Evolutionary conservation across 2,113 vertebrate genomes (phyloP), one percentile per base, ranked within the genome.

Genomic region (Stigmatopora nigra): DNA sequence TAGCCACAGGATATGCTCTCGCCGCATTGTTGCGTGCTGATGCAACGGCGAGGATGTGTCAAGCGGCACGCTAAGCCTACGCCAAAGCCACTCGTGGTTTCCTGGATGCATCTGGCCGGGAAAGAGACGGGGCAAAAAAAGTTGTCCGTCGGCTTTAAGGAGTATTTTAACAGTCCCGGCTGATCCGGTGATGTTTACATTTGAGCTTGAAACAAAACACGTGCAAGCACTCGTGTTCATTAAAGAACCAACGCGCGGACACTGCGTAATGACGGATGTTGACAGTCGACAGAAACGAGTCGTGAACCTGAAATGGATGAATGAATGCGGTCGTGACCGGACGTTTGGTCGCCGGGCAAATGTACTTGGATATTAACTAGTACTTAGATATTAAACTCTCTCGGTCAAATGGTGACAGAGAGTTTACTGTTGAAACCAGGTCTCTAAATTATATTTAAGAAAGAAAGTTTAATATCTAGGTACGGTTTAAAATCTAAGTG

Each of bases 141-240:
- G 53, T 5, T 15, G 19, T 56, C 17, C 7, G 25, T 31, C 25
- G 25, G 7, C n/a, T 51, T 19, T n/a, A 2, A 51, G 48, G 17
- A 51, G 72, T 48, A 74, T 52, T 68, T 69, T 16, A 78, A 72
- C 61, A 63, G 47, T 67, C 59, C 74, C 13, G 60, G 60, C 51
- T 16, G 20, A 70, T 85, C 78, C 78, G 70, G 52, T 78, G 79
- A 78, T 58, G 25, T 56, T 68, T 63, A 61, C 69, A 41, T 20
- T 51, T 3, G 64, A 0, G 4, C 55, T 31, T 61, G 56, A 61
- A 52, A 45, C 59, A 75, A 78, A 80, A 78, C 79, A 70, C 0
- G 49, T 77, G 69, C 68, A 72, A 60, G 67, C 62, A 36, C 65
- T 68, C 48, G 25, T 64, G 65, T 49, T 61, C 56, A 64, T 68